Percentiles rank a stretch among this genome's conserved stretches.
Conservation (phyloP, 1,140 invertebrate genomes). For the Melipona quadrifasciata region DNA sequence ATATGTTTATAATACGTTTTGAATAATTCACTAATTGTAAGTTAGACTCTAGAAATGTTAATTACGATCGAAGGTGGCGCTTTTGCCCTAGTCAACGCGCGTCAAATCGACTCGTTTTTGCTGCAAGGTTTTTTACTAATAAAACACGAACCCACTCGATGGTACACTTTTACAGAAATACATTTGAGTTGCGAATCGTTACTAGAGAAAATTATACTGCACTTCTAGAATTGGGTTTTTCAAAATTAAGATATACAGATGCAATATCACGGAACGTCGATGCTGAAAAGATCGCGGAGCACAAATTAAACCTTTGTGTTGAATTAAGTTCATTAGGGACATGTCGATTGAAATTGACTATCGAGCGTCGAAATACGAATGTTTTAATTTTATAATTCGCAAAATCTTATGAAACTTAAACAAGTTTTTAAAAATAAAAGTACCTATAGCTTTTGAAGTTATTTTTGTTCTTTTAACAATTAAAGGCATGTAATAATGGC, state of each 20-base stretch:
- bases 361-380: not conserved
- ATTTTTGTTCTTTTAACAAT: not conserved
- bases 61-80: slow-evolving; percentile 37
- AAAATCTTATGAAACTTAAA: not conserved
- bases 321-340: slow-evolving; percentile 22
- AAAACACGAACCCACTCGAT: not conserved
- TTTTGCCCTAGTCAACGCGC: slow-evolving; percentile 3
- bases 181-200: not conserved
- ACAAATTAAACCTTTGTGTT: slow-evolving; percentile 22
- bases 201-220: slow-evolving; percentile 2
- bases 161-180: slow-evolving; percentile 18
- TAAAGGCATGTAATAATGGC: not conserved
- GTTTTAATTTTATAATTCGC: not conserved
- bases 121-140: not conserved
- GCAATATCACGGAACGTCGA: slow-evolving; percentile 24
- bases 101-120: slow-evolving; percentile 28
- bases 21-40: not conserved
- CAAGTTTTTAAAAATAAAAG: not conserved
- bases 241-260: slow-evolving; percentile 32
- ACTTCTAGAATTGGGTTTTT: not conserved
- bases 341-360: not conserved
- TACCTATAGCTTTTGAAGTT: not conserved
- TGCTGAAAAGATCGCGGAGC: slow-evolving; percentile 17
- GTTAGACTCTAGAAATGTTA: slow-evolving; percentile 25
- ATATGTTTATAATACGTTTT: not conserved